phyloP scores from a whole-genome alignment of 2,113 vertebrate genomes.

The Holacanthus passer region DNA sequence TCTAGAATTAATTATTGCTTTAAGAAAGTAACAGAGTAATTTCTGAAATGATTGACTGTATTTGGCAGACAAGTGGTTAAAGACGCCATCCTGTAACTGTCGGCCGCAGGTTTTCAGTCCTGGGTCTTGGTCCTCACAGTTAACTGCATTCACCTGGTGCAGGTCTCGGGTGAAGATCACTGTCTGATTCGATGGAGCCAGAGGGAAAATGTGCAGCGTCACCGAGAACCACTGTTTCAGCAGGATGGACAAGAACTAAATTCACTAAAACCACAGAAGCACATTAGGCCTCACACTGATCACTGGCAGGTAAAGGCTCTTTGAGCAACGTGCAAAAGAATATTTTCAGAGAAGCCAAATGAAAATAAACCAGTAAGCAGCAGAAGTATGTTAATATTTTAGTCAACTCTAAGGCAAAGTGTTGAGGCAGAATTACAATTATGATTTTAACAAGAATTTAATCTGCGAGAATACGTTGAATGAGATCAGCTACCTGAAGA shows the following conservation, averaged over 20 bases:
- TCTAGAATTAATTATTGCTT: conserved; percentile 40
- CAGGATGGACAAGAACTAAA: not conserved
- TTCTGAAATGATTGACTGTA: conserved; percentile 22
- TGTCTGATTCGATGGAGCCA: not conserved
- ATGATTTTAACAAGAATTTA: not conserved
- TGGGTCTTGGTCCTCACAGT: not conserved
- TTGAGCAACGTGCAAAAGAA: not conserved
- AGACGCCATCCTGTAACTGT: not conserved
- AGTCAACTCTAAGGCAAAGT: not conserved
- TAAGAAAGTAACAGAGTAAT: conserved; percentile 34
- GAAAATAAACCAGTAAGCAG: not conserved
- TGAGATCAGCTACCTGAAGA: not conserved
- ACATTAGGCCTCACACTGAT: not conserved
- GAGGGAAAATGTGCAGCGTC: not conserved
- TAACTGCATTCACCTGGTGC: not conserved
- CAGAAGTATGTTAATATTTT: not conserved
- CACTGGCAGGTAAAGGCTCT: not conserved
- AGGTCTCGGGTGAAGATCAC: not conserved
- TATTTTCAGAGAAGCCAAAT: not conserved
- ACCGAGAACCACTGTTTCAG: not conserved
- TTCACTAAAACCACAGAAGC: not conserved
- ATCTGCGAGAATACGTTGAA: too few relatives aligned
- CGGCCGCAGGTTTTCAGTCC: conserved; percentile 15
- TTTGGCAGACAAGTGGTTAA: conserved; percentile 26
- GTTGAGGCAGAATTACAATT: not conserved